Conservation (phyloP, 2,888 invertebrate genomes). For the Phoenoteleia sp. region DNA sequence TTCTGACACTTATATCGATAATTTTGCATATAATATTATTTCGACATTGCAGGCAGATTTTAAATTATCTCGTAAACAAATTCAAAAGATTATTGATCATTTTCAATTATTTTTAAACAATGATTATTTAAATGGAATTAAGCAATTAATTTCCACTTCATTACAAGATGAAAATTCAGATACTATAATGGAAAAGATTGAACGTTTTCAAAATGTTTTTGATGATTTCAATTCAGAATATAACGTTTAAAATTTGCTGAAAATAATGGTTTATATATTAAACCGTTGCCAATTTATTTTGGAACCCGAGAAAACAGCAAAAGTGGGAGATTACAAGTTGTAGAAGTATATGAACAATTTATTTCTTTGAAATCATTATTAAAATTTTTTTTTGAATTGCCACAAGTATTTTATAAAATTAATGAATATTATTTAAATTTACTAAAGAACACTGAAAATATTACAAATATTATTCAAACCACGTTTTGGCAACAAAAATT, state of each 20-base stretch:
- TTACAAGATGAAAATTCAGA: background rate
- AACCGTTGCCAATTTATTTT: slow-evolving; percentile 7
- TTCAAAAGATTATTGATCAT: background rate
- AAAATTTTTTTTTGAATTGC: slow-evolving; percentile 7
- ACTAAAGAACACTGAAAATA: too few species aligned
- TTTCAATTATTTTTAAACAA: slow-evolving; percentile 5
- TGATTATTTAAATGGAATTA: background rate
- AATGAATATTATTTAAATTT: too few species aligned
- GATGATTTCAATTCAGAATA: slow-evolving; percentile 14
- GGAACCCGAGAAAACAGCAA: background rate
- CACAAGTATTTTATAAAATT: background rate
- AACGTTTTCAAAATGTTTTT: slow-evolving; percentile 19
- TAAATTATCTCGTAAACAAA: background rate
- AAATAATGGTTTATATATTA: slow-evolving; percentile 11
- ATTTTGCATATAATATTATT: too few species aligned
- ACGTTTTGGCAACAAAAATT: too few species aligned
- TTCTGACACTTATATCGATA: too few species aligned
- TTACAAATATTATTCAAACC: too few species aligned
- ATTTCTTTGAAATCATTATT: background rate
- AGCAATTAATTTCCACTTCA: background rate
- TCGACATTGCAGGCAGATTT: background rate
- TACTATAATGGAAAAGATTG: background rate
- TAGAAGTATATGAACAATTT: background rate
- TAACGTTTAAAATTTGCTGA: slow-evolving; percentile 36
- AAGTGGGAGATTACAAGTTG: background rate